phyloP scores from a whole-genome alignment of 2,888 invertebrate species.

The Chorisops tibialis region DNA sequence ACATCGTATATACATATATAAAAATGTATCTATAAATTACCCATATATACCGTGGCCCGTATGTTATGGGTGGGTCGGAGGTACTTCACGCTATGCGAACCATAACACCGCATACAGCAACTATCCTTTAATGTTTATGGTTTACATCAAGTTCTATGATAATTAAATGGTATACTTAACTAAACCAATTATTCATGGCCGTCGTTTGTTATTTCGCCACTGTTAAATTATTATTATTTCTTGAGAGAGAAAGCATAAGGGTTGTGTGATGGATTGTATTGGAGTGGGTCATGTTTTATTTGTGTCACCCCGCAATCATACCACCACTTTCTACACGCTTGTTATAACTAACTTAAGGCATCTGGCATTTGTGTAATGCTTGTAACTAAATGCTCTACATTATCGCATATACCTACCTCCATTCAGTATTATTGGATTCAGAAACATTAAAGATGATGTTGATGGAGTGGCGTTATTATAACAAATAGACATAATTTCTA shows the following conservation, averaged over 20 bases:
- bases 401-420: no score
- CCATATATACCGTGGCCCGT: no score
- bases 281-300: background rate
- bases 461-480: no score
- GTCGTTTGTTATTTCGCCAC: constrained; percentile 19
- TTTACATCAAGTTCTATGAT: constrained; percentile 17
- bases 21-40: no score
- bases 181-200: constrained; percentile 25
- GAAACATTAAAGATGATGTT: no score
- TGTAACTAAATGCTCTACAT: background rate
- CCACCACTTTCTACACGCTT: no score
- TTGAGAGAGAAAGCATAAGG: no score
- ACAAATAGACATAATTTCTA: no score
- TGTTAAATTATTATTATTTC: constrained; percentile 22
- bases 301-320: no score
- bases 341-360: constrained; percentile 11
- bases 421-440: no score
- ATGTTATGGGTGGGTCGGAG: no score
- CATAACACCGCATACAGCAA: background rate
- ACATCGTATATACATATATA: background rate
- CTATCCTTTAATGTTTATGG: constrained; percentile 16
- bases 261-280: background rate
- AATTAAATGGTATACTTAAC: constrained; percentile 23
- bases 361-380: constrained; percentile 12
- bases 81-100: no score